Base-by-base conservation (phyloP, 2,797 vertebrate genomes). In the Tapirus indicus region DNA sequence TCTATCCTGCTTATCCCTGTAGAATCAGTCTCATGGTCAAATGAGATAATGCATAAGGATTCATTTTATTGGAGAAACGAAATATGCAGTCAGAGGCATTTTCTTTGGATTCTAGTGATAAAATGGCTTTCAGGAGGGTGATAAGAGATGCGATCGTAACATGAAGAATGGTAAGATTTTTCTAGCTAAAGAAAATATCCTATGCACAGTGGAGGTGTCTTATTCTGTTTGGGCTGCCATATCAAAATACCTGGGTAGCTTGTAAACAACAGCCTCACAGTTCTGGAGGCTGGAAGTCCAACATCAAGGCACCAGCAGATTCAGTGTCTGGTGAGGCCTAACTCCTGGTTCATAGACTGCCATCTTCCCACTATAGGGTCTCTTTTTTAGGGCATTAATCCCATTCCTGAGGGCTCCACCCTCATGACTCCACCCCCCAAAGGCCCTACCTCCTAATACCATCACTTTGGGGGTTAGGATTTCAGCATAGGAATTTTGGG, bases 21-120 rank as follows among this genome's bases (percentile, higher is more conserved):
- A 56, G 54, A 56, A 60, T 64, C 44, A 0, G 93, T 44, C 85
- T 91, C 8, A 2, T 38, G 80, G 72, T 92, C 92, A 62, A 68
- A 71, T 25, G 68, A 95, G 94, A 93, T 85, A 47, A 92, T 35
- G 56, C 27, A 3, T 16, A 16, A 56, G 41, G 25, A 88, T 88
- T 90, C 20, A n/a, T 84, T 93, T 92, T 94, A 72, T 49, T 74
- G 58, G 71, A 66, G 52, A 49, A 86, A 85, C 41, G 32, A 69
- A 79, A 77, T 64, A 62, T 32, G 44, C 64, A 78, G 5, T 23
- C 23, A 27, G 47, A 75, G 52, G 52, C 16, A 1, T 54, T 91
- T 47, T 69, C 94, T 71, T 35, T 69, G 83, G 62, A 58, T 80
- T 68, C 80, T 47, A 23, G 64, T 9, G 71, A 60, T 18, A 21